phyloP scores from a whole-genome alignment of 2,888 invertebrate genomes.

The Loripinus fragilis region DNA sequence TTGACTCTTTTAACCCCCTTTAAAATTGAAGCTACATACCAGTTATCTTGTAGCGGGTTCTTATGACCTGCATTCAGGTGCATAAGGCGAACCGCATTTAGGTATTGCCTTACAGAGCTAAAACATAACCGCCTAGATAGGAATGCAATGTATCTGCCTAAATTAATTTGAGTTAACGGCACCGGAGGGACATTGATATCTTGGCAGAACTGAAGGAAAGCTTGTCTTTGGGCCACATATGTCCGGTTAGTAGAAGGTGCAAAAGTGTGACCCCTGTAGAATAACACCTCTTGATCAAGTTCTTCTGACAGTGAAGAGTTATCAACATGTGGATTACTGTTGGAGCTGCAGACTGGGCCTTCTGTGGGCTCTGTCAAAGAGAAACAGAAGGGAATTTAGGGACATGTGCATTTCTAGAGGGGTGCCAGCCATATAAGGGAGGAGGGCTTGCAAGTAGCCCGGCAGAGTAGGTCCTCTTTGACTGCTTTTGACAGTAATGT shows the following conservation, averaged over 20 bases:
- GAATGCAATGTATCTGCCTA: slow-evolving; percentile 12
- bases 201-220: not conserved
- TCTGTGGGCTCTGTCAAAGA: not conserved
- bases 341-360: not conserved
- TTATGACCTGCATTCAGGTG: not conserved
- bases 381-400: not conserved
- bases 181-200: not conserved
- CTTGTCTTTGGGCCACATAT: slow-evolving; percentile 7
- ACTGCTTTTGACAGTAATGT: not conserved
- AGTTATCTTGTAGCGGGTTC: slow-evolving; percentile 3
- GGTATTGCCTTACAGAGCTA: not conserved
- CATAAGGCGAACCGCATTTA: not conserved
- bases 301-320: not conserved
- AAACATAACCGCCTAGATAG: not conserved
- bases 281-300: slow-evolving; percentile 27
- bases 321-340: not conserved
- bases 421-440: not conserved
- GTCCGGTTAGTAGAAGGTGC: slow-evolving; percentile 36
- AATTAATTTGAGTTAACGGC: not conserved
- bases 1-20: slow-evolving; percentile 1
- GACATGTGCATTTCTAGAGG: slow-evolving; percentile 3
- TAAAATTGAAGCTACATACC: not conserved
- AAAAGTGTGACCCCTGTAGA: slow-evolving; percentile 23
- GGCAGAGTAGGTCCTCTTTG: not conserved
- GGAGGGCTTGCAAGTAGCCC: not conserved